Evolutionary conservation across 2,113 vertebrate genomes (phyloP).

Genomic region (Natator depressus): DNA sequence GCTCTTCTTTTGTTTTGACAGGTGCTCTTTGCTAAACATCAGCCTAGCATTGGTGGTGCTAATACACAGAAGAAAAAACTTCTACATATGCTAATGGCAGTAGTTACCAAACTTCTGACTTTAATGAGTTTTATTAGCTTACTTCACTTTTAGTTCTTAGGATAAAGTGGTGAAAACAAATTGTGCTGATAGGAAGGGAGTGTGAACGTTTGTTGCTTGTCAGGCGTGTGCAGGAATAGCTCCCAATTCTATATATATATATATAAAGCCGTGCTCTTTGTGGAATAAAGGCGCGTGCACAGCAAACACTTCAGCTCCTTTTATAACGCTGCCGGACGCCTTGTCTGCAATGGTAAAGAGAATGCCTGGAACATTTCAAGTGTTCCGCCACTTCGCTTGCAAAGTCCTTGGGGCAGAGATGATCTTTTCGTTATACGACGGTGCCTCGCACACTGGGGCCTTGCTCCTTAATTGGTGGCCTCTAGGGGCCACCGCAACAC

Average conservation of each 20-base stretch:
- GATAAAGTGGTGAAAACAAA: constrained; percentile 69
- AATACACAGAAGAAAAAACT: constrained; percentile 69
- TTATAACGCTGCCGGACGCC: background rate
- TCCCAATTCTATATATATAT: background rate
- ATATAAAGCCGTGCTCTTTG: background rate
- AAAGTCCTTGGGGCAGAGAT: background rate
- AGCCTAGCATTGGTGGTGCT: constrained; percentile 54
- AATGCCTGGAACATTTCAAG: background rate
- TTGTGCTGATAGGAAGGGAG: constrained; percentile 26
- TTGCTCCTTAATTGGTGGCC: background rate
- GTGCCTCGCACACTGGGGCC: background rate
- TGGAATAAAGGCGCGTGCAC: background rate
- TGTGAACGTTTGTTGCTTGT: constrained; percentile 16
- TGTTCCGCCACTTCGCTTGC: background rate
- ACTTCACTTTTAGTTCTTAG: constrained; percentile 60
- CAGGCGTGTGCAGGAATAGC: background rate
- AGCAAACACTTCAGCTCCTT: background rate
- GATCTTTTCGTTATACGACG: background rate
- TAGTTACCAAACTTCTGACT: constrained; percentile 71
- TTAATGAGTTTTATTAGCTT: constrained; percentile 75
- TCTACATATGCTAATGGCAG: constrained; percentile 72
- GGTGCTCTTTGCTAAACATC: constrained; percentile 81
- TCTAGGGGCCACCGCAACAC: background rate
- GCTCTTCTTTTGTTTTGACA: constrained; percentile 87
- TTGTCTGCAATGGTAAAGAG: background rate